These are phyloP conservation scores for Cassiopea xamachana DNA, from an alignment of 30 jellyfish, hydroid and myxozoan genomes.

Conservation along the genomic window DNA sequence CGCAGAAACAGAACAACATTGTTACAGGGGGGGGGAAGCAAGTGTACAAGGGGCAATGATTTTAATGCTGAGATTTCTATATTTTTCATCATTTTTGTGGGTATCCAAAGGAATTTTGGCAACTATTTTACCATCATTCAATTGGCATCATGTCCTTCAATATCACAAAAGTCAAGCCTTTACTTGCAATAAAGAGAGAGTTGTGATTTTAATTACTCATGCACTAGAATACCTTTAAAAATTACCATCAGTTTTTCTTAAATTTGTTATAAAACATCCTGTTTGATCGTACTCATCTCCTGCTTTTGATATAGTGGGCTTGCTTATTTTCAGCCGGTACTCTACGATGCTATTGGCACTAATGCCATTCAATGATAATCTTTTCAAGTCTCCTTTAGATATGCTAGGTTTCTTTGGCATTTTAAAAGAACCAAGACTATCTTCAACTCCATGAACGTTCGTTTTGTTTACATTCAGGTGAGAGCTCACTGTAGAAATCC, in stretches of 20 bases:
- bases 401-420: neutral
- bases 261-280: slow-evolving; percentile 18
- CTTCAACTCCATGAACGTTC: neutral
- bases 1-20: too few species aligned
- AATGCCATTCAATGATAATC: neutral
- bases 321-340: slow-evolving; percentile 3
- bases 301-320: neutral
- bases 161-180: too few species aligned
- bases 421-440: neutral
- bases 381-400: neutral
- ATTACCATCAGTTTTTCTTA: neutral
- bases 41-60: too few species aligned
- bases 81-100: too few species aligned
- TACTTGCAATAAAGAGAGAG: too few species aligned
- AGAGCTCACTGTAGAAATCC: neutral
- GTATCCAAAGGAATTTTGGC: too few species aligned
- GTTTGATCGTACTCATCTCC: neutral
- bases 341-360: neutral
- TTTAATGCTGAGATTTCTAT: too few species aligned
- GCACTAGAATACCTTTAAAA: too few species aligned
- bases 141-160: too few species aligned
- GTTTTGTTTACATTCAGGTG: neutral
- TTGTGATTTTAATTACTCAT: too few species aligned
- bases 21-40: too few species aligned
- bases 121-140: too few species aligned